A percentile compares a stretch with the other conserved stretches of the same genome.
Conservation (phyloP, 2,888 invertebrate genomes). For the Dryobota labecula region DNA sequence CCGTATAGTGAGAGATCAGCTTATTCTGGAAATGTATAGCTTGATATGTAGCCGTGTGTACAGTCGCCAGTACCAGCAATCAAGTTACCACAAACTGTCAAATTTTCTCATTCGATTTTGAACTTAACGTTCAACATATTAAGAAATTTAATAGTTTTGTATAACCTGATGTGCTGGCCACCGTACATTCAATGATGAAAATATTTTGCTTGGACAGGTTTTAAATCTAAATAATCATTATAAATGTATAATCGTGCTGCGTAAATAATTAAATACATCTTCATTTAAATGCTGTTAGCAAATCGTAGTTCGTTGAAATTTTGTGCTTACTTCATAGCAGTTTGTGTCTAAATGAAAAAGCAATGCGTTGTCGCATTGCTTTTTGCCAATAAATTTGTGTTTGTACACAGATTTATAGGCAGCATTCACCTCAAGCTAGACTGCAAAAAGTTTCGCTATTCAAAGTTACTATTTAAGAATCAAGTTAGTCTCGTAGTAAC, state of each 20-base stretch:
- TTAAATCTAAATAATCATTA: background rate
- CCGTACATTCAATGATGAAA: no score
- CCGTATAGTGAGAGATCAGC: no score
- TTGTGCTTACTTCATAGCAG: background rate
- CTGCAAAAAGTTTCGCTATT: slow-evolving; percentile 6
- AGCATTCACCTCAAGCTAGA: background rate
- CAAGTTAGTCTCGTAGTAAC: background rate
- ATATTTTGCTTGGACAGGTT: background rate
- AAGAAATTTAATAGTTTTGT: no score
- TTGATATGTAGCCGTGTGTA: no score
- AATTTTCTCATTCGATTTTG: no score
- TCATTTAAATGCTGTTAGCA: slow-evolving; percentile 10
- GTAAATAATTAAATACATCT: slow-evolving; percentile 10
- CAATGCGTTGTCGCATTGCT: background rate
- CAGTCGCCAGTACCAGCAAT: no score
- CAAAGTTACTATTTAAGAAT: background rate
- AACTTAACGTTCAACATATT: no score
- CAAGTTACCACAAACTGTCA: no score
- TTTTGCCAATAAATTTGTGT: no score
- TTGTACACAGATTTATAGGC: background rate
- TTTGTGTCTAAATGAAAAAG: slow-evolving; percentile 15
- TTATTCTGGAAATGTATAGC: no score
- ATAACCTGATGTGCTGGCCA: no score
- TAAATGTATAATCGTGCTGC: background rate
- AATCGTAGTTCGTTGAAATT: slow-evolving; percentile 17